phyloP scores from a whole-genome alignment of 1,140 invertebrate species.

The Vanessa atalanta region DNA sequence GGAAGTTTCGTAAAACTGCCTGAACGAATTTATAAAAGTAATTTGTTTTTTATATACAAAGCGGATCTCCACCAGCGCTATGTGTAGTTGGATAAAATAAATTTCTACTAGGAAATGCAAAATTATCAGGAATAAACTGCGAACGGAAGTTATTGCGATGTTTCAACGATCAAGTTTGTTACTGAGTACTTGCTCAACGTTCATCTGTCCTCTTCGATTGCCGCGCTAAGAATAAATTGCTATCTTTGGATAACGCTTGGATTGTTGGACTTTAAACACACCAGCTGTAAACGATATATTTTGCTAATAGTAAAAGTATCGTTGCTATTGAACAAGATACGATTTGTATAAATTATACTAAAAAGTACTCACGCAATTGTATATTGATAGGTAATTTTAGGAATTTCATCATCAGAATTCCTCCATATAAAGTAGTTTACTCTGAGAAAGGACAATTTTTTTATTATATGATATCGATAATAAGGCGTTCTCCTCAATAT shows the following conservation, averaged over 20 bases:
- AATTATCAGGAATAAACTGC: constrained; percentile 57
- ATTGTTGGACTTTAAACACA: constrained; percentile 31
- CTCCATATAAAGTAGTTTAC: not conserved
- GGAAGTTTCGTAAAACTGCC: too few species aligned
- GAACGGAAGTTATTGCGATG: constrained; percentile 62
- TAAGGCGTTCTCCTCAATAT: too few species aligned
- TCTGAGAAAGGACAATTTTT: not conserved
- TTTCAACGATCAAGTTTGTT: constrained; percentile 61
- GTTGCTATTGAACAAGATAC: constrained; percentile 2
- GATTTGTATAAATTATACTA: not conserved
- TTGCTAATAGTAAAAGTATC: constrained; percentile 11
- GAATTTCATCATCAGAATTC: too few species aligned
- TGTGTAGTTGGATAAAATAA: constrained; percentile 1
- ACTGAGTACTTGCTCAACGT: constrained; percentile 52
- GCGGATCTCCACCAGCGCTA: not conserved
- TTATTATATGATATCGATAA: not conserved
- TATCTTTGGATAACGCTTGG: constrained; percentile 42
- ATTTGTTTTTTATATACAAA: not conserved
- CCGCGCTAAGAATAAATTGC: constrained; percentile 50
- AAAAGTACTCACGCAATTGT: not conserved
- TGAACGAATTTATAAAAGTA: too few species aligned
- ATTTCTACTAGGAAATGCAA: constrained; percentile 43
- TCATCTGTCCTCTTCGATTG: constrained; percentile 52
- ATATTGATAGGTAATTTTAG: not conserved
- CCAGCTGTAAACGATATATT: constrained; percentile 25